Conservation (phyloP, 92 coral and sea anemone species). For the Epizoanthus illoricatus region DNA sequence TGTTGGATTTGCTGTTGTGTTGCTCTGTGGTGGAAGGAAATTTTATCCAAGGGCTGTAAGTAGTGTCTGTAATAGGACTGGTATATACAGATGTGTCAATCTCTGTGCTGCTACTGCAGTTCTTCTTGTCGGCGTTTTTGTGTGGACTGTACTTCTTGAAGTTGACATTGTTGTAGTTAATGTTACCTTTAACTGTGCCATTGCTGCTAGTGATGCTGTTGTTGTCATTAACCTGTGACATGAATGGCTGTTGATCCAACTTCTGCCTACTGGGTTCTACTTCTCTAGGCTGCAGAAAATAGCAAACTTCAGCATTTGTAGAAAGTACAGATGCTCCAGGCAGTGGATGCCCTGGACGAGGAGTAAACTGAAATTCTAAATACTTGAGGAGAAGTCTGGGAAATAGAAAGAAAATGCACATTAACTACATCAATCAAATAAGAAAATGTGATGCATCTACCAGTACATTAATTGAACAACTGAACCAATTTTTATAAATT, state of each 20-base stretch:
- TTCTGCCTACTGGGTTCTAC: not conserved
- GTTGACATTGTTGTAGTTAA: not conserved
- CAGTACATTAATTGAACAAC: too few species aligned
- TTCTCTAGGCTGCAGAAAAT: constrained; percentile 5
- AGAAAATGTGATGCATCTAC: too few species aligned
- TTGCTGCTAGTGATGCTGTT: constrained; percentile 16
- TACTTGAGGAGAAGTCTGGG: constrained; percentile 19
- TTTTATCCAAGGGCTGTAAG: constrained; percentile 18
- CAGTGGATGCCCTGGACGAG: constrained; percentile 38
- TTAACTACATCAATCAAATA: not conserved
- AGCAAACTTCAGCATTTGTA: constrained; percentile 12
- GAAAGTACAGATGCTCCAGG: constrained; percentile 9
- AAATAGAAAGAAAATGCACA: not conserved
- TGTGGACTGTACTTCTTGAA: not conserved
- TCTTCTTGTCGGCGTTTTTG: not conserved
- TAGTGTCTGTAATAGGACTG: not conserved
- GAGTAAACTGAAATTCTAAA: constrained; percentile 26
- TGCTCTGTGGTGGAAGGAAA: constrained; percentile 12
- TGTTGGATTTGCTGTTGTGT: not conserved
- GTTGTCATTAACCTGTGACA: not conserved
- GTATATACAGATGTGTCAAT: not conserved
- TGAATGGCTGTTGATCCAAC: not conserved
- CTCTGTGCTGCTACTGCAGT: not conserved
- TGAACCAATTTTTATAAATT: too few species aligned
- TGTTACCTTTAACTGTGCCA: not conserved